Evolutionary conservation across 2,797 vertebrate genomes (phyloP), one percentile per base, ranked within the genome.

Genomic region (Denticeps clupeoides): DNA sequence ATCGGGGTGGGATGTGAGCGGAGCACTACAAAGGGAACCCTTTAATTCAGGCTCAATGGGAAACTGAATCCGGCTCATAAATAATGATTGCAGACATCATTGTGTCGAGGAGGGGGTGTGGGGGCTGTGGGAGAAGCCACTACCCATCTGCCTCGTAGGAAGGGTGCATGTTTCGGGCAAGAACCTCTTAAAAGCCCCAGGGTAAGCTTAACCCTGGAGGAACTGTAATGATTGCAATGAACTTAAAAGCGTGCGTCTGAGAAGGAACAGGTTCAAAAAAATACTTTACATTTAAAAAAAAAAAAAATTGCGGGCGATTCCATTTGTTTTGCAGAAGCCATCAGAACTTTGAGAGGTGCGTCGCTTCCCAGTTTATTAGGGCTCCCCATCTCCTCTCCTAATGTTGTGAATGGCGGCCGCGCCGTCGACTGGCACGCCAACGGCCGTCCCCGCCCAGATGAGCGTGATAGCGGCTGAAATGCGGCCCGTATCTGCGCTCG

Each of bases 31-130:
- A 67, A 77, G 79, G 68, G 73, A 77, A 80, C 83, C 78, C 78
- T 81, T 77, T 81, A 81, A 82, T 80, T 83, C 71, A 78, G 78
- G 75, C 79, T 82, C 82, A 85, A 85, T 82, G 78, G 73, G 81
- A 81, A 85, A 85, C 75, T 73, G 67, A 80, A 85, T 78, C 74
- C 62, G 35, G 69, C 71, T 85, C 82, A 82, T 83, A 77, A 85
- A 85, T 83, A 83, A 80, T 83, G 82, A 82, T 82, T 75, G 76
- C 74, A 77, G 67, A 78, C 73, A 82, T 82, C 79, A 80, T 82
- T 83, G 80, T 83, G 72, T 71, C 72, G 38, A 38, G 50, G 42
- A 60, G 72, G n/a, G n/a, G n/a, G n/a, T n/a, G n/a, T n/a, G n/a
- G n/a, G n/a, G n/a, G n/a, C n/a, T n/a, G n/a, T n/a, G n/a, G 63